These are phyloP conservation scores for Colossoma macropomum DNA, from an alignment of 2,113 vertebrate genomes.

Conservation along the genomic window DNA sequence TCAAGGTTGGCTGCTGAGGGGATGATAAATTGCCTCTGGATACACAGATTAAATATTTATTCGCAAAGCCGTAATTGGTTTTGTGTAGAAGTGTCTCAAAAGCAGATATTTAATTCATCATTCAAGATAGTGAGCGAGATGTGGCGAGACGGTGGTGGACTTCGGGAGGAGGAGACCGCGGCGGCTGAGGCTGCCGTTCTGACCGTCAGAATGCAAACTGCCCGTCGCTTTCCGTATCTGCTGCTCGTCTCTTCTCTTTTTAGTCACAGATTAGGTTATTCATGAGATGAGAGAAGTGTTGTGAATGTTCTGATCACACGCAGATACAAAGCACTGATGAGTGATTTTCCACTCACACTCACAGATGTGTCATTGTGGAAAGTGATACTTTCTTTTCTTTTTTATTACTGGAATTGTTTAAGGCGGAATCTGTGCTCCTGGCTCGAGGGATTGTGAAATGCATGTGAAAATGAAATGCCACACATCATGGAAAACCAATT, in stretches of 20 bases:
- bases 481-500: no score
- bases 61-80: slow-evolving; percentile 50
- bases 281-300: slow-evolving; percentile 18
- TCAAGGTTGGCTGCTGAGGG: slow-evolving; percentile 42
- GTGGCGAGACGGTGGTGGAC: background rate
- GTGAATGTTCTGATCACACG: slow-evolving; percentile 22
- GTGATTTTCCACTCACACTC: slow-evolving; percentile 39
- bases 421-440: background rate
- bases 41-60: slow-evolving; percentile 62
- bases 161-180: background rate
- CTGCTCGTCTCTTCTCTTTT: background rate
- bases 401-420: slow-evolving; percentile 3
- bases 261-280: slow-evolving; percentile 37
- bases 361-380: background rate
- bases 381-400: background rate
- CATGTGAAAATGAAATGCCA: background rate
- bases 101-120: slow-evolving; percentile 52
- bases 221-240: background rate
- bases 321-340: slow-evolving; percentile 24
- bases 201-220: slow-evolving; percentile 35
- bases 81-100: slow-evolving; percentile 52
- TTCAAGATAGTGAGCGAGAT: slow-evolving; percentile 46
- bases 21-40: slow-evolving; percentile 52
- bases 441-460: background rate
- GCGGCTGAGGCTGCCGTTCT: background rate